Base-by-base conservation (phyloP, 2,797 vertebrate genomes). In the Ctenopoma kingsleyae region DNA sequence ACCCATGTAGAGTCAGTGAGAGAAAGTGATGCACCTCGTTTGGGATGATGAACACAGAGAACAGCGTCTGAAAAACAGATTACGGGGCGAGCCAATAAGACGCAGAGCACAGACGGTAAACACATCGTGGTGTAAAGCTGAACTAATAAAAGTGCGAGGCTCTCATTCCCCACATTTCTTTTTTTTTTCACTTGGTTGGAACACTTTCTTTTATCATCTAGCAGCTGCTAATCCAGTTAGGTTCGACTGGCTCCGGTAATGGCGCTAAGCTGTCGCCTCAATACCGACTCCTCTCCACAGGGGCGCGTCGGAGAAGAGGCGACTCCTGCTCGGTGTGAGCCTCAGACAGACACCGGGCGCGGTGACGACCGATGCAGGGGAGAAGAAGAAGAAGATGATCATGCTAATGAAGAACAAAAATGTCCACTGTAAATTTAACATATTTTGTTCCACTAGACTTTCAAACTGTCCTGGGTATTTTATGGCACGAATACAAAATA, bases 211-310 rank as follows among this genome's bases (percentile, higher is more conserved):
- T 74, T 75, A 78, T 82, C 90, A 89, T 87, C 85, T 87, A 79
- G 85, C 91, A 81, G 89, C 74, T 84, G 85, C 77, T 95, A 93
- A 95, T 92, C 83, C 86, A 78, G 85, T 94, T 94, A 90, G 90
- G 25, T 94, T 95, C 94, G 94, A 94, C 93, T 82, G 87, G 86
- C 81, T 80, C 84, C 74, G 86, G 89, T 93, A 94, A 94, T 93
- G 87, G 89, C 76, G 92, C 93, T 93, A 93, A 93, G 72, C 87
- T 89, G 89, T 86, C 89, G 90, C 89, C 88, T 92, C 87, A 63
- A 50, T n/a, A 78, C 88, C 85, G 84, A 65, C 89, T 81, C 72
- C 74, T 84, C 87, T 93, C 87, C 86, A 71, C 82, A 43, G 82
- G 88, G 81, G 88, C 83, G 19, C 84, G 82, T 47, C 71, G 68